A percentile compares a stretch with the other conserved stretches of the same genome.
phyloP scores from a whole-genome alignment of 64 coral and sea anemone genomes.

The Dendronephthya gigantea region DNA sequence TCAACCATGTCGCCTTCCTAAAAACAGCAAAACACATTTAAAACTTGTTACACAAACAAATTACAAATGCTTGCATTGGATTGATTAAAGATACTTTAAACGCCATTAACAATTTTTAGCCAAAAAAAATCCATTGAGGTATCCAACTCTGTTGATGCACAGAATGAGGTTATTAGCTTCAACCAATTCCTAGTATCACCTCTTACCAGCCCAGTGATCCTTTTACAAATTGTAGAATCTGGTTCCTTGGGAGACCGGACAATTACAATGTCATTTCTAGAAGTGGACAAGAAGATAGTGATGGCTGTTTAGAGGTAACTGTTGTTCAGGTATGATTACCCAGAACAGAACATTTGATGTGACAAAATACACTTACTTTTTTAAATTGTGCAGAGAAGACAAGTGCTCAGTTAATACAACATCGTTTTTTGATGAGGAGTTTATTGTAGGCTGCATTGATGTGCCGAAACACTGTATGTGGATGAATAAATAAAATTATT shows the following conservation, averaged over 20 bases:
- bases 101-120: no score
- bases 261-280: conserved; percentile 13
- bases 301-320: no score
- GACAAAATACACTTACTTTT: not conserved
- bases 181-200: no score
- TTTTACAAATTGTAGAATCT: not conserved
- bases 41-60: not conserved
- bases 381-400: not conserved
- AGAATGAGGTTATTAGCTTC: no score
- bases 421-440: not conserved
- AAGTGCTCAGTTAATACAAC: not conserved
- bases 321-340: no score
- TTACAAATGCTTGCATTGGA: no score
- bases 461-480: not conserved
- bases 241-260: not conserved
- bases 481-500: no score
- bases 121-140: no score
- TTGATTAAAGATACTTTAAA: no score
- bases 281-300: no score
- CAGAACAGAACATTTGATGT: no score
- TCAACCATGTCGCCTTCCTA: not conserved
- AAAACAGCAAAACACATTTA: not conserved
- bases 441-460: not conserved
- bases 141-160: no score
- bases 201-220: not conserved